A percentile compares a stretch with the other conserved stretches of the same genome.
phyloP scores from a whole-genome alignment of 2,797 vertebrate genomes.

The Ctenochaetus hawaiiensis region DNA sequence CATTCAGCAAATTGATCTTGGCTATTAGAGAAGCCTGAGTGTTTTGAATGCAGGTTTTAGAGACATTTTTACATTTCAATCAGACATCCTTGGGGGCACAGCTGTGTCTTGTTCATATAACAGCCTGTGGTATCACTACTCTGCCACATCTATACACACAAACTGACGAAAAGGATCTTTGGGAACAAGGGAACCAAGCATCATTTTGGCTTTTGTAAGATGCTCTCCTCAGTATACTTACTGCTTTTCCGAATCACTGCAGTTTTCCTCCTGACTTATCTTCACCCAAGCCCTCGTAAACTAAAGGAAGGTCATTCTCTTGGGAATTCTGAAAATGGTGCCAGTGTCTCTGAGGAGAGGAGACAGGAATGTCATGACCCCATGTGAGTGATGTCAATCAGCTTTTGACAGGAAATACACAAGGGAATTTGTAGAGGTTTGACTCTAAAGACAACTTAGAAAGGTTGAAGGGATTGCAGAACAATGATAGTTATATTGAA shows the following conservation, averaged over 20 bases:
- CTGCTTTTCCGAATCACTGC: constrained; percentile 55
- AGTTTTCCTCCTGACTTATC: constrained; percentile 65
- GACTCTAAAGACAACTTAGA: constrained; percentile 39
- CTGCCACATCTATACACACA: constrained; percentile 19
- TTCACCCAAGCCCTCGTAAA: constrained; percentile 62
- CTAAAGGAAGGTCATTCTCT: constrained; percentile 60
- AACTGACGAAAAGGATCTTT: constrained; percentile 32
- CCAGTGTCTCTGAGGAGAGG: constrained; percentile 67
- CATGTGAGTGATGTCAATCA: constrained; percentile 78
- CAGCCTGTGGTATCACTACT: constrained; percentile 41
- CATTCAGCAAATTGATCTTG: constrained; percentile 54
- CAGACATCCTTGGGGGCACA: constrained; percentile 37
- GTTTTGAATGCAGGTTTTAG: constrained; percentile 38
- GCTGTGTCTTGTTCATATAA: constrained; percentile 48
- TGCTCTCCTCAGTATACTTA: constrained; percentile 50
- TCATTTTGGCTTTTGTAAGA: constrained; percentile 59
- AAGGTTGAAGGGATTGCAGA: constrained; percentile 2
- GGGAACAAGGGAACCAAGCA: constrained; percentile 36
- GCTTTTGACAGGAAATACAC: constrained; percentile 59
- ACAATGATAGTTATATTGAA: not conserved
- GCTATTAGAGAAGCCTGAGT: constrained; percentile 26
- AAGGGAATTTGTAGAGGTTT: constrained; percentile 53
- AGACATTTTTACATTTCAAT: constrained; percentile 40
- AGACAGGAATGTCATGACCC: constrained; percentile 80
- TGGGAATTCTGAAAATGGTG: constrained; percentile 79